Conservation (phyloP, 1,140 invertebrate genomes). For the Trinorchestia longiramus region DNA sequence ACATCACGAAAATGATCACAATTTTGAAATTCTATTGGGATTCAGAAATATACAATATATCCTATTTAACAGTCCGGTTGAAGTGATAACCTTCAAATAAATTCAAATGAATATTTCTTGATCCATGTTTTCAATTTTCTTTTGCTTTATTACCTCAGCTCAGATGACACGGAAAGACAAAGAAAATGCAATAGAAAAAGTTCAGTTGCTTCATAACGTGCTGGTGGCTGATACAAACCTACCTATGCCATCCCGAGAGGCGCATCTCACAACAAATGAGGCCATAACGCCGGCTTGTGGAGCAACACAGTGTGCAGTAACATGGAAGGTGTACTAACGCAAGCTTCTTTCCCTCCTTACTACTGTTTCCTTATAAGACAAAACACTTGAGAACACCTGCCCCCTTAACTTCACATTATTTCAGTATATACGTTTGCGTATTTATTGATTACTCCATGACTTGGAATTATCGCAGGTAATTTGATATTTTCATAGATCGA, state of each 20-base stretch:
- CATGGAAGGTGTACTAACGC: background rate
- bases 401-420: too few relatives aligned
- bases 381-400: too few relatives aligned
- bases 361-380: too few relatives aligned
- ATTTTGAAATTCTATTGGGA: background rate
- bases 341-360: background rate
- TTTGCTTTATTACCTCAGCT: background rate
- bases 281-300: background rate
- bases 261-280: background rate
- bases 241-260: background rate
- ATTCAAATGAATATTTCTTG: background rate
- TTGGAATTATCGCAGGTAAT: too few relatives aligned
- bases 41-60: background rate
- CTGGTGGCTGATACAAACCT: background rate
- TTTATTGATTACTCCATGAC: too few relatives aligned
- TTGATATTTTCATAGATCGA: too few relatives aligned
- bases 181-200: background rate
- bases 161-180: background rate
- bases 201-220: background rate
- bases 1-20: background rate
- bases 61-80: background rate
- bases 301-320: background rate
- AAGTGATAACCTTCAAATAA: background rate
- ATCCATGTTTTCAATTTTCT: background rate
- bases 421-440: too few relatives aligned